Percentiles rank a stretch among this genome's conserved stretches.
Evolutionary conservation across 2,797 vertebrate genomes (phyloP).

Genomic region (Acipenser transmontanus): DNA sequence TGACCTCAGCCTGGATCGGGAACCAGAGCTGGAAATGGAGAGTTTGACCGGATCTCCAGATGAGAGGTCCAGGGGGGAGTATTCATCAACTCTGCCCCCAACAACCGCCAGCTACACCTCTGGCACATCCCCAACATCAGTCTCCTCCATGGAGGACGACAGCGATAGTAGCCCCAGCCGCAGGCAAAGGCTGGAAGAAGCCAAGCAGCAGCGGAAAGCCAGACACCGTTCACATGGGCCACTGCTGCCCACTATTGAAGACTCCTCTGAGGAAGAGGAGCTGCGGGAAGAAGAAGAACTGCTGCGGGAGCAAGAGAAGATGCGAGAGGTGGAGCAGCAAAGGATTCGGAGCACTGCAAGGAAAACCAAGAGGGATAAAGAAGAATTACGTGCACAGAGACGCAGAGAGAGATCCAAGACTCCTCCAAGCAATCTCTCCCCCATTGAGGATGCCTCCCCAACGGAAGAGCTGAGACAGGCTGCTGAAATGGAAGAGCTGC

Average conservation of each 20-base stretch:
- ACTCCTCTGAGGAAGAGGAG: slow-evolving; percentile 97
- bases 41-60: slow-evolving; percentile 95
- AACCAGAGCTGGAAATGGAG: slow-evolving; percentile 98
- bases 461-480: slow-evolving; percentile 96
- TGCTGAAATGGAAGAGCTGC: slow-evolving; percentile 97
- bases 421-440: slow-evolving; percentile 95
- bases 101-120: slow-evolving; percentile 96
- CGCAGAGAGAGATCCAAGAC: slow-evolving; percentile 95
- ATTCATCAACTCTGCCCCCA: slow-evolving; percentile 92
- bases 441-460: slow-evolving; percentile 95
- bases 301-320: slow-evolving; percentile 92
- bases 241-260: slow-evolving; percentile 93
- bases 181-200: slow-evolving; percentile 87
- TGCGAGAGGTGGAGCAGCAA: slow-evolving; percentile 97
- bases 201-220: slow-evolving; percentile 96
- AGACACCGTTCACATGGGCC: slow-evolving; percentile 94
- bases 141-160: slow-evolving; percentile 96
- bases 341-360: slow-evolving; percentile 92
- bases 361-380: slow-evolving; percentile 95
- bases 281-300: slow-evolving; percentile 96
- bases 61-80: slow-evolving; percentile 90
- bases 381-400: slow-evolving; percentile 92
- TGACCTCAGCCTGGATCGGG: slow-evolving; percentile 80
- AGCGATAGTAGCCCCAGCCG: slow-evolving; percentile 98
- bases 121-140: slow-evolving; percentile 93